phyloP scores from a whole-genome alignment of 1,140 invertebrate genomes.

The Caerostris darwini region DNA sequence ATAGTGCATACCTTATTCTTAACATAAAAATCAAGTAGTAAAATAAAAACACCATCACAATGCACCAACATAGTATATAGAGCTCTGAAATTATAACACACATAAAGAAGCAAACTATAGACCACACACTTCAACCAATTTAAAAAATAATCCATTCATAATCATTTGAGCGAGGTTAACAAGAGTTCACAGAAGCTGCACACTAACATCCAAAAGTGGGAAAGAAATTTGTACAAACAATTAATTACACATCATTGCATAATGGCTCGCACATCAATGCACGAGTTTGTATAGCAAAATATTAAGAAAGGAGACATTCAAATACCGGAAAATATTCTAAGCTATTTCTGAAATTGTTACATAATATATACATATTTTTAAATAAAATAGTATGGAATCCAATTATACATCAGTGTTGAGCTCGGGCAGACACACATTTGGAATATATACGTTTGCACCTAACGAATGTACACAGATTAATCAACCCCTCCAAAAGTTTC shows the following conservation, averaged over 20 bases:
- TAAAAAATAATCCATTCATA: constrained; percentile 15
- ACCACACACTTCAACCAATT: constrained; percentile 40
- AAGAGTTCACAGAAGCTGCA: constrained; percentile 52
- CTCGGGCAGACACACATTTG: constrained; percentile 68
- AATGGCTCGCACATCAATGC: constrained; percentile 29
- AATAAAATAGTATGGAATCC: constrained; percentile 73
- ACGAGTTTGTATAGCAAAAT: constrained; percentile 65
- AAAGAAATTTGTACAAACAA: constrained; percentile 67
- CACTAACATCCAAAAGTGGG: constrained; percentile 72
- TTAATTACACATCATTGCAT: constrained; percentile 26
- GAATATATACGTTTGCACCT: constrained; percentile 49
- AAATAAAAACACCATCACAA: constrained; percentile 46
- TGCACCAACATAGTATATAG: constrained; percentile 52
- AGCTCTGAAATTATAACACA: constrained; percentile 75
- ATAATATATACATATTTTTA: constrained; percentile 73
- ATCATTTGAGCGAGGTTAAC: constrained; percentile 56
- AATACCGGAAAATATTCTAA: constrained; percentile 65
- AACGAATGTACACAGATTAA: constrained; percentile 84
- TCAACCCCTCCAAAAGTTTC: constrained; percentile 99
- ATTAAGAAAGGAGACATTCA: constrained; percentile 70
- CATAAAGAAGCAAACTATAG: constrained; percentile 73
- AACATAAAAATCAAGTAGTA: constrained; percentile 12
- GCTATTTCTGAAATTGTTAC: constrained; percentile 69
- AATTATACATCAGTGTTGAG: constrained; percentile 71
- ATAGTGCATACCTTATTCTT: constrained; percentile 24